Percentiles rank a stretch among this genome's conserved stretches.
These are phyloP conservation scores for Luidia sarsii DNA, from an alignment of 53 echinoderm and acorn worm genomes.

Conservation along the genomic window DNA sequence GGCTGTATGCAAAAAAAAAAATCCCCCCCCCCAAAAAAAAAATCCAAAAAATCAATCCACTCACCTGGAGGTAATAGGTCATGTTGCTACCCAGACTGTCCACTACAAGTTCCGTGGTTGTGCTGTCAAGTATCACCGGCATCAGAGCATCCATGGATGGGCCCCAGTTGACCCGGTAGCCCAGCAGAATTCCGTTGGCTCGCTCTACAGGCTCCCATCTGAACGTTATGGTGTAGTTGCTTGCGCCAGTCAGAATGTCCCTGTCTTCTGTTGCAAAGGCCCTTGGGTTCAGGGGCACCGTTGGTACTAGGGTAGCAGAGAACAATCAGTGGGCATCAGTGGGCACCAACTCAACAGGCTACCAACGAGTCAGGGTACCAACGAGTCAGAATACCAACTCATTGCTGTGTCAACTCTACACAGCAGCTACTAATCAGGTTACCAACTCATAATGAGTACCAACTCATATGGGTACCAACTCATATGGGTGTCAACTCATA, in stretches of 20 bases:
- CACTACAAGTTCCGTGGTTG: conserved; percentile 7
- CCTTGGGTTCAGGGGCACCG: conserved; percentile 69
- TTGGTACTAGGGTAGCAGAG: conserved; percentile 64
- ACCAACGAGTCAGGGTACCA: too few species aligned
- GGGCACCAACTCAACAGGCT: too few species aligned
- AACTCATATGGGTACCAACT: too few species aligned
- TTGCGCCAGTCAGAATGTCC: conserved; percentile 62
- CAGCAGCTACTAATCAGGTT: too few species aligned
- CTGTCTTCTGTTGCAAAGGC: conserved; percentile 61
- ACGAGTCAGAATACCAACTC: too few species aligned
- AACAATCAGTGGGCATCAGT: too few species aligned
- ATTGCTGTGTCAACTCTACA: too few species aligned
- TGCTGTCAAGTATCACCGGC: conserved; percentile 11
- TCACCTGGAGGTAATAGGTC: conserved; percentile 66
- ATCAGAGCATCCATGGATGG: conserved; percentile 15
- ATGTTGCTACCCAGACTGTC: conserved; percentile 38
- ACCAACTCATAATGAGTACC: too few species aligned
- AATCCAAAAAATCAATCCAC: too few species aligned
- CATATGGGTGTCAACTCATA: too few species aligned
- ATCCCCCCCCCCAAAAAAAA: too few species aligned
- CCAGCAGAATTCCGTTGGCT: conserved; percentile 78
- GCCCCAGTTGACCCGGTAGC: conserved; percentile 80
- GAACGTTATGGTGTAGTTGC: conserved; percentile 60
- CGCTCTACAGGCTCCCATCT: conserved; percentile 72
- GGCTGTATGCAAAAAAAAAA: too few species aligned